Base-by-base conservation (phyloP, 2,797 vertebrate genomes). In the Aplochiton taeniatus region DNA sequence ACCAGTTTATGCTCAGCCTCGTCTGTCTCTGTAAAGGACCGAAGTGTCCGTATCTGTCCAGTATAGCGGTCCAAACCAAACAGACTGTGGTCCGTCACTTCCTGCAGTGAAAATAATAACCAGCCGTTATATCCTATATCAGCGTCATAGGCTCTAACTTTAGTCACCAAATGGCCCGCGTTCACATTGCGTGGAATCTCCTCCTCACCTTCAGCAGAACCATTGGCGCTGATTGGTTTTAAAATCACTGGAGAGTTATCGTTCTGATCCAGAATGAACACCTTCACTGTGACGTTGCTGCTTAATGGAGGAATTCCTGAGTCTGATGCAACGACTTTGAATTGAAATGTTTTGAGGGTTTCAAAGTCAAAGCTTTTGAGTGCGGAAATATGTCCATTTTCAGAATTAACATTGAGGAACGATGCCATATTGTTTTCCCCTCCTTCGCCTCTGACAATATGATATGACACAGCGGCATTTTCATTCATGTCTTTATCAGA, bases 291-390 rank as follows among this genome's bases (percentile, higher is more conserved):
- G 49, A 89, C 92, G 0, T 91, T 92, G 77, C 89, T 71, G 0
- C 88, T 88, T 43, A 90, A 84, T 0, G 88, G 80, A 0, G 91
- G 91, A 55, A 88, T 89, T 2, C 92, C 91, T 0, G 90, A 86
- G 0, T 94, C 93, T 60, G 90, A 89, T 0, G 89, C 92, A 56
- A 89, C 76, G 1, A 93, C 87, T 17, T 82, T 74, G 31, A 94
- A 89, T 69, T 91, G 84, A 72, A 95, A 93, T 18, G 72, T 89
- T 66, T 90, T 91, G 50, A 91, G 65, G 0, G 83, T 84, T 70
- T 95, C 94, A 1, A 93, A 94, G 65, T 95, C 94, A 0, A 95
- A 92, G 47, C 91, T 91, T 69, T 90, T 92, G 43, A 94, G 74
- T 0, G 93, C 91, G 0, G 88, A 84, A 60, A 95, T 91, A 16